A percentile compares a stretch with the other conserved stretches of the same genome.
phyloP scores from a whole-genome alignment of 2,113 vertebrate species.

The Vimba vimba region DNA sequence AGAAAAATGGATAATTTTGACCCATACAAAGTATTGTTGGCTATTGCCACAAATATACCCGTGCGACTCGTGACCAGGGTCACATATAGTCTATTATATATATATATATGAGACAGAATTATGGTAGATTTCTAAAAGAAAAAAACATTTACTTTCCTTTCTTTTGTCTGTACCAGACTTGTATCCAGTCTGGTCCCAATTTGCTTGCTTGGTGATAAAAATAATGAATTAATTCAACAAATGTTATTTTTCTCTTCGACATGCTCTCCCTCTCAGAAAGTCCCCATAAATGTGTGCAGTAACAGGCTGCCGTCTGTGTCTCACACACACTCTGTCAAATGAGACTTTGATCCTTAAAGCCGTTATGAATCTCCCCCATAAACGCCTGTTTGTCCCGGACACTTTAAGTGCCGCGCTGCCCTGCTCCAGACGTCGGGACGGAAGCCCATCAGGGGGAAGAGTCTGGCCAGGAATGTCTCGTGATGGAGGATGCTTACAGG shows the following conservation, averaged over 20 bases:
- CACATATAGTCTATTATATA: not conserved
- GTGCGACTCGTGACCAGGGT: no score
- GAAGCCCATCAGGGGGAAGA: conserved; percentile 1
- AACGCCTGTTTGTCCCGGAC: conserved; percentile 24
- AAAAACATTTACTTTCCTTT: not conserved
- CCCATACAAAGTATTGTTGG: no score
- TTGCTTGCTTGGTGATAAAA: conserved; percentile 14
- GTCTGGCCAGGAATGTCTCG: not conserved
- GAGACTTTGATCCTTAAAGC: conserved; percentile 36
- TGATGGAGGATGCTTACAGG: not conserved
- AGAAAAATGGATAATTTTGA: no score
- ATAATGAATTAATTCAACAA: conserved; percentile 41
- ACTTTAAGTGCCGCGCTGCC: conserved; percentile 34
- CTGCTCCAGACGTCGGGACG: not conserved
- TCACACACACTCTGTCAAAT: conserved; percentile 9
- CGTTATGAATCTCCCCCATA: conserved; percentile 40
- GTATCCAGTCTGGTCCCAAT: conserved; percentile 3
- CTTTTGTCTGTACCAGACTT: no score
- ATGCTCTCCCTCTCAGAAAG: conserved; percentile 8
- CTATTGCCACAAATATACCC: no score
- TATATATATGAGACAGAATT: not conserved
- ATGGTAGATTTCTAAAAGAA: not conserved
- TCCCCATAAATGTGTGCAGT: not conserved
- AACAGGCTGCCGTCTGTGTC: conserved; percentile 9
- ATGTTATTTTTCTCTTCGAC: not conserved